Evolutionary conservation across 1,140 invertebrate genomes (phyloP).

Genomic region (Drosophila auraria): DNA sequence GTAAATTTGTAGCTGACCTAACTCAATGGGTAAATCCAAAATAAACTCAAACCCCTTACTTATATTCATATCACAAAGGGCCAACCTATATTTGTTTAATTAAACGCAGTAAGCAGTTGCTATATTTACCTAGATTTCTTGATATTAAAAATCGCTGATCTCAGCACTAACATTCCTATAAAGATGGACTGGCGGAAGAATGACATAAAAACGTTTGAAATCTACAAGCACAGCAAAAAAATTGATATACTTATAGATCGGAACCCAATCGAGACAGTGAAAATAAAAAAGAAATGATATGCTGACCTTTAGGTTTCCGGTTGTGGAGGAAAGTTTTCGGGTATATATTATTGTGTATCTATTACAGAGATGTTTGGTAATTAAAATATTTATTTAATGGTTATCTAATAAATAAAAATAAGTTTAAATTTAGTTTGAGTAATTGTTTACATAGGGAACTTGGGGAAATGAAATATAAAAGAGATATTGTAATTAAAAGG

Average conservation of each 20-base stretch:
- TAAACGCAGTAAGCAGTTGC: background rate
- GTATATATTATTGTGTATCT: background rate
- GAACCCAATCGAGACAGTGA: background rate
- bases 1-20: conserved; percentile 1
- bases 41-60: too few relatives aligned
- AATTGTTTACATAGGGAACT: background rate
- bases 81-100: conserved; percentile 1
- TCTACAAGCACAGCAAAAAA: background rate
- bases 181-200: conserved; percentile 3
- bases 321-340: background rate
- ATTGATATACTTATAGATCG: background rate
- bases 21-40: background rate
- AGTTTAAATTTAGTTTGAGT: background rate
- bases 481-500: background rate
- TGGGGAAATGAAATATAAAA: too few relatives aligned
- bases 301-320: conserved; percentile 33
- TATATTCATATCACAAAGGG: background rate
- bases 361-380: too few relatives aligned
- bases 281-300: background rate
- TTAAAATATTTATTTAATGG: background rate
- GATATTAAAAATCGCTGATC: background rate
- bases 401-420: background rate
- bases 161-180: background rate
- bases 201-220: background rate
- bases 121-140: conserved; percentile 4